Evolutionary conservation across 2,888 invertebrate genomes (phyloP).

Genomic region (Sepioteuthis lessoniana): DNA sequence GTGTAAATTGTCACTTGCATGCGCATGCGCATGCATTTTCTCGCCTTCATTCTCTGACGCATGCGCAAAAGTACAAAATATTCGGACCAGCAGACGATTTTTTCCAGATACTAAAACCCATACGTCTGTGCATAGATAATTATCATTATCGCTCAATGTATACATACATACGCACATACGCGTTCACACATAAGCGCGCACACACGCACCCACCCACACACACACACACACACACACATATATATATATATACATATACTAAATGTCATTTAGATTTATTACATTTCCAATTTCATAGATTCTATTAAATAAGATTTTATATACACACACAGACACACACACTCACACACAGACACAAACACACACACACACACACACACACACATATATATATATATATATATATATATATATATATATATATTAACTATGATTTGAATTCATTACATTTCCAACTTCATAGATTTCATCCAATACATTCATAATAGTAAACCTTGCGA

Average conservation of each 20-base stretch:
- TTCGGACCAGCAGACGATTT: background rate
- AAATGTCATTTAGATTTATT: too few species aligned
- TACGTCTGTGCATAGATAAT: too few species aligned
- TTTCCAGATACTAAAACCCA: background rate
- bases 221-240: background rate
- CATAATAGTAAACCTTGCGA: too few species aligned
- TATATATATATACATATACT: background rate
- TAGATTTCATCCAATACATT: too few species aligned
- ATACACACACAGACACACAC: too few species aligned
- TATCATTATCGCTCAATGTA: background rate
- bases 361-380: background rate
- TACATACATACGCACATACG: background rate
- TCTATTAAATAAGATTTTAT: too few species aligned
- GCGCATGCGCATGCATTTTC: background rate
- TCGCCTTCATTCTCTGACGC: background rate
- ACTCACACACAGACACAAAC: too few species aligned
- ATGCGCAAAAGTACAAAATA: background rate
- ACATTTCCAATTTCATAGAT: too few species aligned
- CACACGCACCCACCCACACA: too few species aligned
- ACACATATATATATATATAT: constrained; percentile 8
- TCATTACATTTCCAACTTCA: too few species aligned
- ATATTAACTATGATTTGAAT: too few species aligned
- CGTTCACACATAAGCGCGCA: background rate
- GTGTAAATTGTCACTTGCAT: background rate
- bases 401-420: background rate